These are phyloP conservation scores for Mesorhabditis spiculigera DNA, from an alignment of 2,888 invertebrate species.

Conservation along the genomic window DNA sequence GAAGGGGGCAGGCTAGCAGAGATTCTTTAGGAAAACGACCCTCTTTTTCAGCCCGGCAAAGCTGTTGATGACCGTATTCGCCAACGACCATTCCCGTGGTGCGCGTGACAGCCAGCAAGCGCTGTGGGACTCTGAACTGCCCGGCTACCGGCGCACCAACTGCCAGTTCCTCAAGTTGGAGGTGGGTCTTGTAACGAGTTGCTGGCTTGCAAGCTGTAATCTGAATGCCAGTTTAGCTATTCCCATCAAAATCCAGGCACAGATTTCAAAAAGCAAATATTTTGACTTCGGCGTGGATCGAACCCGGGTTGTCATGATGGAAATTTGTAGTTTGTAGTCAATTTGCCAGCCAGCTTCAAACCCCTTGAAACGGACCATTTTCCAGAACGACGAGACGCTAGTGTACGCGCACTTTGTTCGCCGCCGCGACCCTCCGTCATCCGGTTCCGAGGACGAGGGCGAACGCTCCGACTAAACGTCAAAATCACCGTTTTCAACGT, in stretches of 20 bases:
- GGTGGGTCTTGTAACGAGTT: conserved; percentile 20
- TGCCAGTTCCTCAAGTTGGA: conserved; percentile 54
- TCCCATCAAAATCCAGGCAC: too few species aligned
- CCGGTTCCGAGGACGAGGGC: conserved; percentile 44
- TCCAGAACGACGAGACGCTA: conserved; percentile 47
- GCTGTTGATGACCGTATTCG: conserved; percentile 88
- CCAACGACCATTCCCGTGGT: conserved; percentile 73
- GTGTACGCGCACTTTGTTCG: conserved; percentile 54
- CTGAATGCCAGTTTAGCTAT: too few species aligned
- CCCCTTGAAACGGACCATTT: conserved; percentile 3
- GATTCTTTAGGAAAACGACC: too few species aligned
- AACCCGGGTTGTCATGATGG: too few species aligned
- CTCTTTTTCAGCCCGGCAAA: conserved; percentile 42
- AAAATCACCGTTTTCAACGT: too few species aligned
- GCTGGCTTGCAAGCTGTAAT: too few species aligned
- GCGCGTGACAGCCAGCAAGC: conserved; percentile 46
- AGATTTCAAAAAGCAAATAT: not conserved
- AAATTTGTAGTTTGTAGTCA: not conserved
- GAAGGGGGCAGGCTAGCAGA: too few species aligned
- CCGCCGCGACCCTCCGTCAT: conserved; percentile 22
- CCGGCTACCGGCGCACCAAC: conserved; percentile 52
- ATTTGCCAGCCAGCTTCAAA: not conserved
- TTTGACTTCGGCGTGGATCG: too few species aligned
- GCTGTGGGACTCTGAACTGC: conserved; percentile 52
- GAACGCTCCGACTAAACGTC: conserved; percentile 31